phyloP scores from a whole-genome alignment of 1,140 invertebrate species.

The Physella acuta region DNA sequence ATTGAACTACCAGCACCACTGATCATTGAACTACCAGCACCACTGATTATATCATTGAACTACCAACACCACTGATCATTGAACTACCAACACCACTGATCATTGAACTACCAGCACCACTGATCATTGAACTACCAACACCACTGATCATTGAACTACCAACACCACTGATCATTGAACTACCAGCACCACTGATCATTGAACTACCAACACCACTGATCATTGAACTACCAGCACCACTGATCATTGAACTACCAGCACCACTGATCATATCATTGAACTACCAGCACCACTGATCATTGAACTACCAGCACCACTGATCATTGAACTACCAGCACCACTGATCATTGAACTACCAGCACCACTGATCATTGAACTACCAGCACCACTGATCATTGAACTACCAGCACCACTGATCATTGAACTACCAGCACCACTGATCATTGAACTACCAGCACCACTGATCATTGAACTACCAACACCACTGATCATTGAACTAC shows the following conservation, averaged over 20 bases:
- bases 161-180: neutral
- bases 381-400: neutral
- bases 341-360: neutral
- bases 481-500: neutral
- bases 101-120: neutral
- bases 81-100: neutral
- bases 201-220: neutral
- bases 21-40: neutral
- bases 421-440: neutral
- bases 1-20: neutral
- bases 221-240: neutral
- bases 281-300: neutral
- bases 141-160: neutral
- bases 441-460: neutral
- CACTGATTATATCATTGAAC: neutral
- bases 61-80: neutral
- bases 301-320: neutral
- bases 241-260: neutral
- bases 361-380: neutral
- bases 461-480: neutral
- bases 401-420: neutral
- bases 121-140: neutral
- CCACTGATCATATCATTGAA: no score
- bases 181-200: neutral
- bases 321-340: neutral